Conservation (phyloP, 2,113 vertebrate species). For the Triplophysa dalaica region DNA sequence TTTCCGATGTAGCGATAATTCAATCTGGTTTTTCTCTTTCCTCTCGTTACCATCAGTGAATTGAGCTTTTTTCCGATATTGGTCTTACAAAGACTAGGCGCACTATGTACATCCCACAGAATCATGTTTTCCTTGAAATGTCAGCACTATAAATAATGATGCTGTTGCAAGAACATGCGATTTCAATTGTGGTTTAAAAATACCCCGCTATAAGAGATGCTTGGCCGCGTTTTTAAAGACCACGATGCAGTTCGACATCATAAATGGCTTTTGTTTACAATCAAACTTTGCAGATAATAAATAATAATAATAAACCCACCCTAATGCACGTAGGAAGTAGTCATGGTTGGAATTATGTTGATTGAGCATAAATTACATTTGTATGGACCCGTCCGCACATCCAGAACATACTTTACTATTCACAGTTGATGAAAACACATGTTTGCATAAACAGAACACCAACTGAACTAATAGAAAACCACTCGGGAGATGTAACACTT, state of each 20-base stretch:
- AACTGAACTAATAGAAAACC: constrained; percentile 29
- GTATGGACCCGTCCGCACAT: neutral
- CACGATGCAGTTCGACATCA: constrained; percentile 52
- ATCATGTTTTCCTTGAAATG: constrained; percentile 43
- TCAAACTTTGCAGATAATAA: constrained; percentile 54
- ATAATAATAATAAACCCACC: constrained; percentile 38
- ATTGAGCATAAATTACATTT: neutral
- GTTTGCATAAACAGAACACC: constrained; percentile 24
- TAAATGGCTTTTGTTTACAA: constrained; percentile 58
- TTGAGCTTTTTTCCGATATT: constrained; percentile 9
- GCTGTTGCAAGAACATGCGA: constrained; percentile 65
- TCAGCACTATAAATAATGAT: constrained; percentile 58
- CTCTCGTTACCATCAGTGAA: neutral
- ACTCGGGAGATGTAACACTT: constrained; percentile 44
- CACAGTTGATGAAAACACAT: constrained; percentile 4
- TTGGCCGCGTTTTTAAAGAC: constrained; percentile 54
- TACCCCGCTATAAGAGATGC: too few relatives aligned
- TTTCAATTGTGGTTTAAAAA: constrained; percentile 40
- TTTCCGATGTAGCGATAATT: constrained; percentile 29
- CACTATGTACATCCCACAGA: constrained; percentile 1
- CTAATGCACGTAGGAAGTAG: constrained; percentile 56
- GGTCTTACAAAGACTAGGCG: constrained; percentile 20
- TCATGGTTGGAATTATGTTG: constrained; percentile 18
- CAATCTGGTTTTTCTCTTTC: constrained; percentile 3
- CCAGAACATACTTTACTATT: neutral